Evolutionary conservation across 1,140 invertebrate genomes (phyloP), one percentile per base, ranked within the genome.

Genomic region (Dufourea novaeangliae): DNA sequence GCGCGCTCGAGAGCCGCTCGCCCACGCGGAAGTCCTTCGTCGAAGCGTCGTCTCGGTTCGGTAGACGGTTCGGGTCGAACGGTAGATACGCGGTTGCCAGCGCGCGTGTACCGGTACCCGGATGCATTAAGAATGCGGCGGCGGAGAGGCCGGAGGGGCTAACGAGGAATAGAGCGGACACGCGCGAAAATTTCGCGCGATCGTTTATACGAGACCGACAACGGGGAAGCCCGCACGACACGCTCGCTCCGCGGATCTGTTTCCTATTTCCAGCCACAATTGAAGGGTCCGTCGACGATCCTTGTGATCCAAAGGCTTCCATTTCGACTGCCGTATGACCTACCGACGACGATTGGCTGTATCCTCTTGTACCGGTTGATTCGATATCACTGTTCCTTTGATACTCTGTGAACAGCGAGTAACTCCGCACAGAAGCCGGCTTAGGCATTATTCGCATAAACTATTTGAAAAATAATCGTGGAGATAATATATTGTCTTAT

Each of bases 11-110:
- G n/a, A 41, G 63, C 29, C 63, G 75, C 25, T 70, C 82, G 71
- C 82, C 80, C 80, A 83, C 82, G 64, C 82, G 80, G 82, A 83
- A 83, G 80, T 79, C 39, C n/a, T 32, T 34, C 63, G 34, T 34
- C 74, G 69, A 69, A 64, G 75, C 75, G n/a, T 46, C 14, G 75
- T 83, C 57, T 73, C 75, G 80, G 75, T 83, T 69, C 82, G 76
- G 32, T 83, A 76, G 66, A 83, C 66, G 76, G 52, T 83, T 83
- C 75, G 73, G 44, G 67, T 82, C 73, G 74, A 83, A 78, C 67
- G 68, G 74, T 69, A 63, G 62, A 62, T 70, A 70, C 50, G 73
- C 20, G 22, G 11, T 41, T 74, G 17, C 27, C 4, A 10, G 25
- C 61, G 37, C 46, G 59, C 63, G 63, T 63, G 73, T 66, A 70